These are phyloP conservation scores for Pseudois nayaur DNA, from an alignment of 2,113 vertebrate species.

Conservation along the genomic window DNA sequence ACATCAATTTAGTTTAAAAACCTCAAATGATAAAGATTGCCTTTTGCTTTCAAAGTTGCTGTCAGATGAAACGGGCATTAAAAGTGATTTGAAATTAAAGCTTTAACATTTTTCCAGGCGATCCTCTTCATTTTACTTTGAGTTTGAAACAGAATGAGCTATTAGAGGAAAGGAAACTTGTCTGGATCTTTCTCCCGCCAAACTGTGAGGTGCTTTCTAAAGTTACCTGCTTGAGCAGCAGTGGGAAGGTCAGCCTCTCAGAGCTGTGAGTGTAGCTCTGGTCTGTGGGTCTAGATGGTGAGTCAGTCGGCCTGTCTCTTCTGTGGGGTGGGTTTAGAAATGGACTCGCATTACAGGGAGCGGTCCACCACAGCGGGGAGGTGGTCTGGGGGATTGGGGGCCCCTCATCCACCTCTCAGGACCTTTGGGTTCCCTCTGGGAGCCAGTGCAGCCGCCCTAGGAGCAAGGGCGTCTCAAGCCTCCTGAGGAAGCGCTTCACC, in stretches of 20 bases:
- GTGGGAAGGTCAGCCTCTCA: background rate
- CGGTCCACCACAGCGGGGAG: rapidly evolving
- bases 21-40: constrained; percentile 74
- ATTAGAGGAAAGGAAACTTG: background rate
- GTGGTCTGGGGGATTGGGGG: too few species aligned
- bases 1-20: constrained; percentile 73
- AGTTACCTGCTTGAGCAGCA: constrained; percentile 40
- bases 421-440: background rate
- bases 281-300: rapidly evolving
- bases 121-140: constrained; percentile 51
- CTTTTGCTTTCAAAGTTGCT: constrained; percentile 70
- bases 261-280: rapidly evolving
- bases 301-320: background rate
- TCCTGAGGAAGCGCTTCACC: rapidly evolving
- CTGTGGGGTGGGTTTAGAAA: background rate
- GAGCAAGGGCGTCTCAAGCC: background rate
- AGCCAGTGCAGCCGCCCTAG: rapidly evolving
- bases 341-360: background rate
- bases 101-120: constrained; percentile 45
- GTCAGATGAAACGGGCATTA: constrained; percentile 66
- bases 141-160: constrained; percentile 19
- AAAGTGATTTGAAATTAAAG: constrained; percentile 71
- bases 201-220: background rate
- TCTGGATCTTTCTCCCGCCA: background rate
- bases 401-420: rapidly evolving